These are phyloP conservation scores for Heterodera schachtii DNA, from an alignment of 1,140 invertebrate species.

Conservation along the genomic window DNA sequence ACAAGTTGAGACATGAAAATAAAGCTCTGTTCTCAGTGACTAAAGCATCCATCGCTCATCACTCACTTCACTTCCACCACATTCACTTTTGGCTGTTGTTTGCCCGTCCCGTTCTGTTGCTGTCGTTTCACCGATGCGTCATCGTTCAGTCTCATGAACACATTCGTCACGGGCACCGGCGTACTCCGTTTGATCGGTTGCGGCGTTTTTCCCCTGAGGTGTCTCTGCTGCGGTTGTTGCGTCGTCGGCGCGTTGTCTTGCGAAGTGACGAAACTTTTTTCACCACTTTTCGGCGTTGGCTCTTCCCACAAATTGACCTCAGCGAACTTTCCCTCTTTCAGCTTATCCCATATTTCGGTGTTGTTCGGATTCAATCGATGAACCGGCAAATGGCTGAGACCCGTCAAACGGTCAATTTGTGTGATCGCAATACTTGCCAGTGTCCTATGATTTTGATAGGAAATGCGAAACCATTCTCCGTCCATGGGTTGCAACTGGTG, in stretches of 20 bases:
- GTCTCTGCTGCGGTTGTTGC: background rate
- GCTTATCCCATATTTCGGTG: background rate
- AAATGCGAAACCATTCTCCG: background rate
- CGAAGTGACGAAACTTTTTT: background rate
- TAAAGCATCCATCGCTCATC: background rate
- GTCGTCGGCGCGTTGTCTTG: background rate
- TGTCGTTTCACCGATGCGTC: background rate
- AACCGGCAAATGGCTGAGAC: background rate
- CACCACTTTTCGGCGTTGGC: background rate
- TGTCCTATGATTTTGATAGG: background rate
- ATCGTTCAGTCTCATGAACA: background rate
- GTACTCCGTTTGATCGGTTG: background rate
- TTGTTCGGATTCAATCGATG: background rate
- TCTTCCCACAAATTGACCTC: background rate
- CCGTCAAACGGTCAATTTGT: background rate
- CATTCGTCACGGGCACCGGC: background rate
- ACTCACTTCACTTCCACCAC: background rate
- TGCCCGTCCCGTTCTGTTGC: background rate
- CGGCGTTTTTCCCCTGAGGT: no score
- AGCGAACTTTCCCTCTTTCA: background rate
- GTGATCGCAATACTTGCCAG: background rate
- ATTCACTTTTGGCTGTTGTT: background rate
- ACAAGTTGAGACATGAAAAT: no score
- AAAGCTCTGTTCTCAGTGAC: no score
- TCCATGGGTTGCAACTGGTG: background rate